phyloP scores from a whole-genome alignment of 2,797 vertebrate species.

The Furcifer pardalis region DNA sequence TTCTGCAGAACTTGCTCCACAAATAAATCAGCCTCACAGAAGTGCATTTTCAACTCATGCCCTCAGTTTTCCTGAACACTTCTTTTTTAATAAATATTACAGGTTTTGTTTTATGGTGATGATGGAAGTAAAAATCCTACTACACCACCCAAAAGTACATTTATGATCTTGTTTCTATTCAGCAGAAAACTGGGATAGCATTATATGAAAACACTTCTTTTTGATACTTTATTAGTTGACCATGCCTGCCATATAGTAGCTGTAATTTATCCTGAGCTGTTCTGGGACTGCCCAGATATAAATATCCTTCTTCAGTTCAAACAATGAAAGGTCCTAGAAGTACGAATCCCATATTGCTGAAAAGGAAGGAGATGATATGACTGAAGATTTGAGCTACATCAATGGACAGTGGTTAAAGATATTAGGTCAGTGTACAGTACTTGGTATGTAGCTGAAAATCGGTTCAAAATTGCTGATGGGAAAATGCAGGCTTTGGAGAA shows the following conservation, averaged over 20 bases:
- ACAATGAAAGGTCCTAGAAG: neutral
- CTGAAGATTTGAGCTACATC: neutral
- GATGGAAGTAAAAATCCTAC: conserved; percentile 27
- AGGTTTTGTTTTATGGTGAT: conserved; percentile 22
- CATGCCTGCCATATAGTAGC: neutral
- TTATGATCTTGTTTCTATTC: conserved; percentile 46
- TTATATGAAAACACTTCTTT: conserved; percentile 15
- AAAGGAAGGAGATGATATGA: neutral
- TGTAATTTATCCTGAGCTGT: neutral
- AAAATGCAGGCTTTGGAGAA: neutral
- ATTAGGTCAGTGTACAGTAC: neutral
- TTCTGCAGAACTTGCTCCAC: conserved; percentile 41
- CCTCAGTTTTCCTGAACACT: conserved; percentile 43
- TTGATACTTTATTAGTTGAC: too few relatives aligned
- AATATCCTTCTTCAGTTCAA: neutral
- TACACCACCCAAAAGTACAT: conserved; percentile 7
- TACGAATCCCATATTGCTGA: neutral
- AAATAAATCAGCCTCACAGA: conserved; percentile 45
- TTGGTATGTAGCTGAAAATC: neutral
- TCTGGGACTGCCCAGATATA: neutral
- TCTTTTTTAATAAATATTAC: conserved; percentile 29
- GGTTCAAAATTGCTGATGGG: neutral
- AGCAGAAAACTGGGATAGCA: conserved; percentile 10
- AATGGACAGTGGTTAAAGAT: neutral
- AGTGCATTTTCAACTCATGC: conserved; percentile 54